Base-by-base conservation (phyloP, 2,888 invertebrate species). In the Nemapogon koenigi region DNA sequence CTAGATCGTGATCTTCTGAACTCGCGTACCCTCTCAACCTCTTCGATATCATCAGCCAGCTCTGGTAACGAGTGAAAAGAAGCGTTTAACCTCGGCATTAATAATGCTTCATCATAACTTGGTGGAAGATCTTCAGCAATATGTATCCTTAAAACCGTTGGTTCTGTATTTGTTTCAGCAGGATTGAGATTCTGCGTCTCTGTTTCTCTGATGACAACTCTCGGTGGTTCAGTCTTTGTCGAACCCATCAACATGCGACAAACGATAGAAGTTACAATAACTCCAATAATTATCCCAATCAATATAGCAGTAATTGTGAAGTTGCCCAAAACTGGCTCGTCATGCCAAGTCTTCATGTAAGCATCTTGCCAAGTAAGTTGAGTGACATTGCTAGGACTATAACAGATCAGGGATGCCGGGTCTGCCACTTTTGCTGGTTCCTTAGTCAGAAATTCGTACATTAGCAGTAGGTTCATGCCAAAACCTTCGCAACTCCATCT, bases 401-500 rank as follows among this genome's bases (percentile, higher is more conserved):
- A 85, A 49, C 90, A 91, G 37, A 86, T 81, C 31, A 89, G 55
- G 6, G 79, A 67, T 6, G 59, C 59, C 7, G 43, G 56, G 27
- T 71, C 70, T 8, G 49, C 52, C 2, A 78, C 72, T 48, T 81
- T 85, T 0, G 76, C 51, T 2, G 85, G 83, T 4, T 75, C 70
- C 17, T 71, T 68, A 0, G 81, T 83, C 30, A 90, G 54, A 60
- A 70, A 88, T 25, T 81, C 76, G 45, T 83, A 88, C 30, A 85
- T 83, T 1, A 81, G 61, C 26, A 83, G 63, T 33, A 90, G 78
- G 32, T 83, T 76, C 0, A 63, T 52, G 38, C 78, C 73, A 26
- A 78, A 69, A 45, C 89, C 90, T 41, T 88, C 85, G 53, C 91
- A 91, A 45, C 83, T 81, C 90, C 90, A 91, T 2, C 87, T 85